Evolutionary conservation across 2,113 vertebrate species (phyloP).

Genomic region (Hyperoodon ampullatus): DNA sequence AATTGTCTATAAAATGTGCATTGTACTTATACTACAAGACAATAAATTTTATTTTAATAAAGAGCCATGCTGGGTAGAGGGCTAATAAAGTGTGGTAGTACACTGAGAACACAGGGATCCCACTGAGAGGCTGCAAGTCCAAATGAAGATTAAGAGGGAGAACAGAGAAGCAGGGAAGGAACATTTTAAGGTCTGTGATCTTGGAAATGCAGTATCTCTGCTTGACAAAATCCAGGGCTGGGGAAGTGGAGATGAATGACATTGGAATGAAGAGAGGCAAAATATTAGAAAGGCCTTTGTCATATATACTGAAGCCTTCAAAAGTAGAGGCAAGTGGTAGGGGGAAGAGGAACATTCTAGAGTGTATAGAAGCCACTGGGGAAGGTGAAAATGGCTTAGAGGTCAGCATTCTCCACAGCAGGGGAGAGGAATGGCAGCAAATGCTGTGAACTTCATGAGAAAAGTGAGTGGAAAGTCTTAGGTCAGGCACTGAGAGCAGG

Average conservation of each 20-base stretch:
- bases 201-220: background rate
- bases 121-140: background rate
- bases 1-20: background rate
- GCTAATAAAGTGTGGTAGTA: background rate
- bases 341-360: background rate
- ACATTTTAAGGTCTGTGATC: background rate
- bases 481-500: background rate
- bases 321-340: background rate
- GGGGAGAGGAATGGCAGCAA: background rate
- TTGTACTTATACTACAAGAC: background rate
- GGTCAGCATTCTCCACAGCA: background rate
- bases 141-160: background rate
- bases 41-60: constrained; percentile 43
- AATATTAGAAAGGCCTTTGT: background rate
- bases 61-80: background rate
- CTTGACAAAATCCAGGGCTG: background rate
- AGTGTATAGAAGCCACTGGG: background rate
- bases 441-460: background rate
- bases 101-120: background rate
- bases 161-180: background rate
- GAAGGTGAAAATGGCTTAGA: background rate
- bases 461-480: background rate
- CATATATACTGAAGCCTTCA: background rate
- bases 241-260: background rate
- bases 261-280: background rate